These are phyloP conservation scores for Camptogramma bilineatum DNA, from an alignment of 2,888 invertebrate species.

Conservation along the genomic window DNA sequence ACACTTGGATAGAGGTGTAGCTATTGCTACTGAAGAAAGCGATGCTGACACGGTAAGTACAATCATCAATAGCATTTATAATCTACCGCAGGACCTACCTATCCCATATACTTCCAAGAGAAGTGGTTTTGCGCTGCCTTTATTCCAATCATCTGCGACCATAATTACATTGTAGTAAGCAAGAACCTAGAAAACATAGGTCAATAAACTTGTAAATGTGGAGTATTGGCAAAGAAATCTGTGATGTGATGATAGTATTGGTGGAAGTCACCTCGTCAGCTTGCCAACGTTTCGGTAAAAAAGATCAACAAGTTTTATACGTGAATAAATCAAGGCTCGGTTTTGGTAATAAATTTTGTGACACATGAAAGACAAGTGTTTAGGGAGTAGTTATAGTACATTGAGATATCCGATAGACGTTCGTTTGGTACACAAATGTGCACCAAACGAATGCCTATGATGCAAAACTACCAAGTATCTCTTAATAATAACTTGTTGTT, in stretches of 20 bases:
- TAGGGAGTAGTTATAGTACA: background rate
- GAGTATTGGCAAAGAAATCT: background rate
- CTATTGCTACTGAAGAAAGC: constrained; percentile 78
- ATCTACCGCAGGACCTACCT: too few relatives aligned
- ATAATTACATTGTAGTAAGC: too few relatives aligned
- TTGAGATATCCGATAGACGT: too few relatives aligned
- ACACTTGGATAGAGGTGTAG: constrained; percentile 67
- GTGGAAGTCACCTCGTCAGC: background rate
- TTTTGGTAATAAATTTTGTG: constrained; percentile 8
- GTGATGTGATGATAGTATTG: background rate
- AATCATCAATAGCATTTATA: background rate
- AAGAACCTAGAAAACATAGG: background rate
- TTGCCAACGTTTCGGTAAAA: constrained; percentile 4
- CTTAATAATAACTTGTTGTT: too few relatives aligned
- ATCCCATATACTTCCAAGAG: too few relatives aligned
- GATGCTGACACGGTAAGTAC: constrained; percentile 77
- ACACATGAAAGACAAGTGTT: constrained; percentile 7
- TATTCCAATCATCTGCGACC: too few relatives aligned
- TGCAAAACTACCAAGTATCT: too few relatives aligned
- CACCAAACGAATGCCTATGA: too few relatives aligned
- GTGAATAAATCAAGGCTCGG: background rate
- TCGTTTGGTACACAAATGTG: too few relatives aligned
- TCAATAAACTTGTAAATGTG: background rate
- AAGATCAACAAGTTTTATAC: constrained; percentile 6
- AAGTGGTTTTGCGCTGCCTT: too few relatives aligned